Conservation (phyloP, 2,113 vertebrate genomes). For the Xyliphius kryptos region DNA sequence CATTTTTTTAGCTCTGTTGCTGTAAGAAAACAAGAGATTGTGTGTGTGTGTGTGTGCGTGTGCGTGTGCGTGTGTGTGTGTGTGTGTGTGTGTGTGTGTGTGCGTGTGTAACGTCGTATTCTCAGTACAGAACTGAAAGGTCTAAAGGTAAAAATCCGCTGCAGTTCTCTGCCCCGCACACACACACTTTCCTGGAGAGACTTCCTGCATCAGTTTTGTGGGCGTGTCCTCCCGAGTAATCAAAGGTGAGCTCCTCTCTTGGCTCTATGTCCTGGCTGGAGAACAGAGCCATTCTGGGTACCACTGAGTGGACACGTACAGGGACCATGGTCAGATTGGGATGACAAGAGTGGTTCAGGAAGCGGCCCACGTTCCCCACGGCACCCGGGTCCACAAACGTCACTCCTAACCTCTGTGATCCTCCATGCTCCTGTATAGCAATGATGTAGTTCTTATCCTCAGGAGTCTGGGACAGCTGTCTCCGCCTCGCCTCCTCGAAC, state of each 20-base stretch:
- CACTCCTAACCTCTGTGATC: slow-evolving; percentile 53
- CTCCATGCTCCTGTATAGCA: slow-evolving; percentile 75
- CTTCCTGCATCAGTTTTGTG: too few species aligned
- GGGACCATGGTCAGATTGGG: slow-evolving; percentile 89
- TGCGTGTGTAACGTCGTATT: too few species aligned
- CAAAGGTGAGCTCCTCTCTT: slow-evolving; percentile 78
- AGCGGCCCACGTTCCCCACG: slow-evolving; percentile 82
- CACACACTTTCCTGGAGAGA: too few species aligned
- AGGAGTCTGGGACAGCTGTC: slow-evolving; percentile 55
- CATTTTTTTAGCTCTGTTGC: too few species aligned
- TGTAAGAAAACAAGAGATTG: too few species aligned
- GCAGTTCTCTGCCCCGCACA: too few species aligned
- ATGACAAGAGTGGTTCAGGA: slow-evolving; percentile 88
- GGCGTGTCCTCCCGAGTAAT: slow-evolving; percentile 77
- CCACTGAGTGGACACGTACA: slow-evolving; percentile 77
- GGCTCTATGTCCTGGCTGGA: slow-evolving; percentile 66
- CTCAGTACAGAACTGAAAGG: too few species aligned
- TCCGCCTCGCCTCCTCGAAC: slow-evolving; percentile 59
- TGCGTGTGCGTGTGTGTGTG: background rate
- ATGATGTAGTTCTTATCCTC: slow-evolving; percentile 81
- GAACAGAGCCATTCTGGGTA: slow-evolving; percentile 82
- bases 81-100: background rate
- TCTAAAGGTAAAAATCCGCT: too few species aligned
- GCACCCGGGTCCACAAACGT: slow-evolving; percentile 78
- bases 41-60: background rate